Evolutionary conservation across 2,797 vertebrate genomes (phyloP).

Genomic region (Euthynnus affinis): DNA sequence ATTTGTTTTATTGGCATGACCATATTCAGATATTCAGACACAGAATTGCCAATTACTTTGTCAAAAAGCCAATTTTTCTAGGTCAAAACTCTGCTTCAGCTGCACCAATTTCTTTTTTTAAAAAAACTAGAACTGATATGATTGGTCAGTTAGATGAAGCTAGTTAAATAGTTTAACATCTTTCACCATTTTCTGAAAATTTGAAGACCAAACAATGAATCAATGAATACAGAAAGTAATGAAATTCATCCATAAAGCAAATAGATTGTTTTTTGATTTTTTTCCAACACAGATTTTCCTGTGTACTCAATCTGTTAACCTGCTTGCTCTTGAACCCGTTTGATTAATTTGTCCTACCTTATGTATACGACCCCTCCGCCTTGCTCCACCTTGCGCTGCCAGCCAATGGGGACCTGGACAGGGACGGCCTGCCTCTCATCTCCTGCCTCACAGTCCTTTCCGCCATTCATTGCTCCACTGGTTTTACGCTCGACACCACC

Average conservation of each 20-base stretch:
- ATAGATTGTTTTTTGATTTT: too few relatives aligned
- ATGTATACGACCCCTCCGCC: slow-evolving; percentile 92
- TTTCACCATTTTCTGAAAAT: too few relatives aligned
- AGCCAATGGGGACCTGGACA: slow-evolving; percentile 97
- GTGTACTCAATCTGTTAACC: too few relatives aligned
- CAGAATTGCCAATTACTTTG: not conserved
- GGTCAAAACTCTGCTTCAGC: not conserved
- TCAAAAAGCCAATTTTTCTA: not conserved
- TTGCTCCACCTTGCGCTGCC: slow-evolving; percentile 94
- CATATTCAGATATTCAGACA: too few relatives aligned
- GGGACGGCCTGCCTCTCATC: slow-evolving; percentile 90
- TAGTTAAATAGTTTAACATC: too few relatives aligned
- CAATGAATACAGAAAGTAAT: too few relatives aligned
- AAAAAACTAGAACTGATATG: not conserved
- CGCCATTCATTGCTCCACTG: slow-evolving; percentile 98
- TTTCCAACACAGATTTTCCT: too few relatives aligned
- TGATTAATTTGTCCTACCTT: slow-evolving; percentile 79
- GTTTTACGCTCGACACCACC: slow-evolving; percentile 91
- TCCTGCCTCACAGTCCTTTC: slow-evolving; percentile 95
- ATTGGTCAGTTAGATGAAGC: not conserved
- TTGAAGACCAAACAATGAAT: too few relatives aligned
- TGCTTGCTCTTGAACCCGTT: too few relatives aligned
- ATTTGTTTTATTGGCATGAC: not conserved
- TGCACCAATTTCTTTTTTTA: not conserved
- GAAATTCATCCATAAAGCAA: too few relatives aligned